Evolutionary conservation across 2,888 invertebrate genomes (phyloP).

Genomic region (Holacanthella duospinosa): DNA sequence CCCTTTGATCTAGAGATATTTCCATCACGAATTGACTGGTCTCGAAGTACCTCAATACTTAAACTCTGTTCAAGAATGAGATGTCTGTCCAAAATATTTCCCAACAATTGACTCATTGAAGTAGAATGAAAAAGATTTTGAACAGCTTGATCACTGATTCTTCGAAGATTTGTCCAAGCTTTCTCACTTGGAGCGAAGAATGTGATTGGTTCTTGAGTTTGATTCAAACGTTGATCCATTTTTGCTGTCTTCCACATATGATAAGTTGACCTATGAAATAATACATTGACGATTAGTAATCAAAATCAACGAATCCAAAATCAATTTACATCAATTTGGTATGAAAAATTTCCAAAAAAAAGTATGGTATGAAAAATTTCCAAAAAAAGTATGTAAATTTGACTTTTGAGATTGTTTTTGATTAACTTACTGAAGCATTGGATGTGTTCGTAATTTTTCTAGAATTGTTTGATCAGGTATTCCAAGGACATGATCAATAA

Average conservation of each 20-base stretch:
- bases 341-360: not conserved
- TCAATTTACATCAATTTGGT: too few relatives aligned
- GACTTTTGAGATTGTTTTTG: not conserved
- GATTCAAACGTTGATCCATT: slow-evolving; percentile 67
- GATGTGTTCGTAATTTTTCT: slow-evolving; percentile 75
- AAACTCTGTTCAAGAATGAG: not conserved
- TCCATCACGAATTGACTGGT: not conserved
- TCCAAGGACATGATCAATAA: slow-evolving; percentile 81
- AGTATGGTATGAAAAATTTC: not conserved
- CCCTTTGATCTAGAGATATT: not conserved
- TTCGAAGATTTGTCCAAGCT: slow-evolving; percentile 62
- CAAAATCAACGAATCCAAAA: too few relatives aligned
- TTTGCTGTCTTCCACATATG: slow-evolving; percentile 60
- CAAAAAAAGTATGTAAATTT: not conserved
- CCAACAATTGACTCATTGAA: not conserved
- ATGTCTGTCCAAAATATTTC: not conserved
- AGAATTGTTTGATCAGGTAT: slow-evolving; percentile 75
- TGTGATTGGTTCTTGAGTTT: slow-evolving; percentile 68
- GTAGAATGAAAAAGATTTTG: not conserved
- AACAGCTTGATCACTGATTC: not conserved
- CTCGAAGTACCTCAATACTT: not conserved
- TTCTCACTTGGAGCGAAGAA: slow-evolving; percentile 83
- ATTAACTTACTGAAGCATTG: slow-evolving; percentile 66
- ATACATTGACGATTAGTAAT: slow-evolving; percentile 4
- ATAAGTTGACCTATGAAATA: slow-evolving; percentile 59